Base-by-base conservation (phyloP, 2,113 vertebrate genomes). In the Lathamus discolor region DNA sequence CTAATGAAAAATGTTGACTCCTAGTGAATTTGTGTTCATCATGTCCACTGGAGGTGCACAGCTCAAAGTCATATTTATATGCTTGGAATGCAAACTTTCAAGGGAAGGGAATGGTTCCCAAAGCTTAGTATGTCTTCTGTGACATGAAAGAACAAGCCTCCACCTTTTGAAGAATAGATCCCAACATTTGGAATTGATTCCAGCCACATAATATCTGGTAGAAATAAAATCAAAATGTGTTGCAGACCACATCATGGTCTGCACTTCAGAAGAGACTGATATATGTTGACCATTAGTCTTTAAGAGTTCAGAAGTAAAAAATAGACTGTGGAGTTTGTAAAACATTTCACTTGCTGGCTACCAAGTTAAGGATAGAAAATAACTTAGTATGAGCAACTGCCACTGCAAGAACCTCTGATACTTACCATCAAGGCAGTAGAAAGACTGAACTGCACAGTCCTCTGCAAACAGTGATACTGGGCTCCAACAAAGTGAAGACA, bases 141-240 rank as follows among this genome's bases (percentile, higher is more conserved):
- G 39, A 73, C 8, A 24, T 4, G 16, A 62, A 66, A 86, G 82
- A 81, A 85, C 13, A 83, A 76, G n/a, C 25, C 6, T 88, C 27
- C 37, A 79, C 27, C 57, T 88, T 77, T 73, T 69, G 83, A 92
- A 86, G 23, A 24, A 80, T 5, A 49, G 75, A 83, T 37, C 27
- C 67, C 55, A 73, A 43, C 54, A 77, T 86, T 66, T 83, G 63
- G 76, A 83, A 77, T 88, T 77, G 6, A 83, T 91, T 92, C 54
- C 68, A 77, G 57, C 44, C 80, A 57, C 18, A 22, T 8, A 54
- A 76, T 31, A 37, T 88, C 55, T 73, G 70, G 27, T 20, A 79
- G 67, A 79, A 96, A 92, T 92, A 82, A 92, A 90, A 92, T 79
- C 67, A 88, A 88, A 62, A 90, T 88, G 72, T 9, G 41, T 48